Evolutionary conservation across 1,140 invertebrate species (phyloP), one percentile per base, ranked within the genome.

Genomic region (Leucophenga varia): DNA sequence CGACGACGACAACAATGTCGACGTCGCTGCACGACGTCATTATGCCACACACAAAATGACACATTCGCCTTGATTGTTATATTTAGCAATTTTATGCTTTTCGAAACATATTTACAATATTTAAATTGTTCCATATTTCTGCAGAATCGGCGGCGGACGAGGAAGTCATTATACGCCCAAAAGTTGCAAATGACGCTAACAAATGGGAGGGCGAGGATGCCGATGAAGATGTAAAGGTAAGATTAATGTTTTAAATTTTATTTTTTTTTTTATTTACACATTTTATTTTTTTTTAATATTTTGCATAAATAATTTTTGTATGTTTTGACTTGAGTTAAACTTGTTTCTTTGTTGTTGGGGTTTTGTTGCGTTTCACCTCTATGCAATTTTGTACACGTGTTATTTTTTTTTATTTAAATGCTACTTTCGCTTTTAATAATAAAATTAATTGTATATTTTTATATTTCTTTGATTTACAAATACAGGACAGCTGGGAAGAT

Each of bases 131-230:
- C 31, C 18, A 41, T 49, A 31, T 37, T 44, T 32, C 14, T 38
- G 21, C 48, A 73, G 71, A 73, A 57, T 60, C 64, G 47, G 60
- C 61, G 39, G 71, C 67, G 38, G 65, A 73, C 43, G 59, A 56
- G 28, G 67, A 73, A 44, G 54, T 72, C 12, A 55, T 73, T 19
- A 63, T 72, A 49, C 55, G 38, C 12, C 69, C 69, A 9, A 72
- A 58, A 50, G 51, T 50, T 35, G 38, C 55, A 28, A 55, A 47
- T 40, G 59, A 58, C 44, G 54, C 70, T 43, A 88, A 90, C 76
- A 90, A 87, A 82, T 93, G 90, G 90, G 88, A 89, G 74, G 90
- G 89, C 43, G 90, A 93, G 74, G 91, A 93, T 72, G 89, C 90
- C 59, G 87, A 89, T 48, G 88, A 90, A 45, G 85, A 87, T 51